Base-by-base conservation (phyloP, 2,113 vertebrate species). In the Perca flavescens region DNA sequence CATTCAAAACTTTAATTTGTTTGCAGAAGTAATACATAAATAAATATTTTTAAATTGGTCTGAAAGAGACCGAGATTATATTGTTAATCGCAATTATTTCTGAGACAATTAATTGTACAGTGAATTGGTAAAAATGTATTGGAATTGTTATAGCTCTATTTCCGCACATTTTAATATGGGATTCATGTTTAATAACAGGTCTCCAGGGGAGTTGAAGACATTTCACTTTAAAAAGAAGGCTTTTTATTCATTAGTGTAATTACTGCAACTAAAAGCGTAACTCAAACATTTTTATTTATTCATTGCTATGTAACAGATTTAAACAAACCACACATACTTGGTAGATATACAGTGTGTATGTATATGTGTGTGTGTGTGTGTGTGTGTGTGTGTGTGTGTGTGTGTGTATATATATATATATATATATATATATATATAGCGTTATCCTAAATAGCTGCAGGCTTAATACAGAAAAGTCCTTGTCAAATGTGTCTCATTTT, bases 401-500 rank as follows among this genome's bases (percentile, higher is more conserved):
- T 34, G 1, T 25, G 5, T 34, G 5, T 34, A 6, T 34, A 34
- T 34, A 6, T 34, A 34, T 34, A 6, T 34, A 34, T 34, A 6
- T 34, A 5, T 5, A 6, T 34, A 40, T 40, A 40, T 40, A 40
- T 2, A 40, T 40, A 10, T 49, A 62, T 82, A 47, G 52, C 21
- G 53, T 80, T 75, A 68, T 86, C 50, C 43, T 31, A 16, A 66
- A 65, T 71, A 54, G 74, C 74, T 82, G 1, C 63, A 31, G n/a
- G 82, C 16, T 74, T 58, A 71, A 87, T 63, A 43, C 56, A 58
- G 80, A 36, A 79, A 57, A 70, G 25, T 62, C 52, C 14, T 25
- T 68, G 52, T 83, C 76, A 78, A 86, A 89, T 84, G 82, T 52
- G 40, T 67, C 67, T 61, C 63, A 63, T 77, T 74, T 78, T 68